A percentile compares a stretch with the other conserved stretches of the same genome.
Evolutionary conservation across 2,113 vertebrate species (phyloP).

Genomic region (Ceratotherium simum): DNA sequence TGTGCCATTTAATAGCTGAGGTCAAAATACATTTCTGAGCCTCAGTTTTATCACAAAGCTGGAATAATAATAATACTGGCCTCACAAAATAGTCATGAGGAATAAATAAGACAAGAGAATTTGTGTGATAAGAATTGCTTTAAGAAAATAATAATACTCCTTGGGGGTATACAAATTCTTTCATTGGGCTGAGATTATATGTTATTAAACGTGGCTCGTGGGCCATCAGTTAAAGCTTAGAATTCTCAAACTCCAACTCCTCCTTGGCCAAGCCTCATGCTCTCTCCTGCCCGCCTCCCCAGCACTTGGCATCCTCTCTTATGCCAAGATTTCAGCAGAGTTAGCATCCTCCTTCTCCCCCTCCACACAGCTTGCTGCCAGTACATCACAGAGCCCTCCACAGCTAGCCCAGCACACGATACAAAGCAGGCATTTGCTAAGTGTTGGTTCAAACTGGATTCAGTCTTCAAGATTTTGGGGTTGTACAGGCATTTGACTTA

Average conservation of each 20-base stretch:
- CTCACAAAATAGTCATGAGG: neutral
- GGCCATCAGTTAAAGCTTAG: neutral
- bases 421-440: neutral
- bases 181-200: neutral
- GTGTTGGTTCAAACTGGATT: neutral
- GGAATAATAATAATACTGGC: neutral
- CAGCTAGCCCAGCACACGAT: rapidly evolving
- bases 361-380: too few relatives aligned
- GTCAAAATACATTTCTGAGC: neutral
- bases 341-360: neutral
- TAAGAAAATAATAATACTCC: neutral
- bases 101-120: neutral
- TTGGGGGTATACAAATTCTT: neutral
- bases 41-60: neutral
- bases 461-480: neutral
- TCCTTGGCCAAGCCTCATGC: rapidly evolving
- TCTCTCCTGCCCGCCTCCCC: neutral
- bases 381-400: neutral
- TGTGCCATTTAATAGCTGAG: neutral
- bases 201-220: neutral
- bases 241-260: neutral
- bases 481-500: neutral
- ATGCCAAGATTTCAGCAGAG: neutral
- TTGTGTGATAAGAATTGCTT: neutral
- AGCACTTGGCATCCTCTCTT: neutral